Evolutionary conservation across 2,113 vertebrate species (phyloP), one percentile per base, ranked within the genome.

Genomic region (Zosterops hypoxanthus): DNA sequence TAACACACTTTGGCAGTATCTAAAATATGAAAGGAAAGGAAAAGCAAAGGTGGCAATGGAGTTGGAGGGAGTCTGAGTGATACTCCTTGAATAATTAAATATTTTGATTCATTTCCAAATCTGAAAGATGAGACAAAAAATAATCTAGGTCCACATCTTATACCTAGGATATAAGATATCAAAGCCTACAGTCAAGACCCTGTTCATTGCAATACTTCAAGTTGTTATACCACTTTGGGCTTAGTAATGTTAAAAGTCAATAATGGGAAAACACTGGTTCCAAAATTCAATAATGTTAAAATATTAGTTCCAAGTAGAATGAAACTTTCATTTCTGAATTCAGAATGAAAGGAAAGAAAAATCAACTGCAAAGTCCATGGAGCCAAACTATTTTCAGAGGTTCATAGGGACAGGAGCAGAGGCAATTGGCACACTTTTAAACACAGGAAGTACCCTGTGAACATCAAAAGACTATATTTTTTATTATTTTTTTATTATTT

Each of bases 101-200:
- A 78, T 36, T 87, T 91, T 93, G 2, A 34, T 90, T 93, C 2
- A 55, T 33, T 90, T 82, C 4, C 16, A 46, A 82, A 83, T 11
- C 15, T 64, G 41, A 70, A 89, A 81, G 9, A 44, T 22, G 6
- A 29, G 14, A 23, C 3, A 39, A 33, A 88, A 92, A 46, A 36
- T 39, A 31, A 41, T 63, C 14, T 73, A 61, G 13, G 7, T 61
- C 28, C 8, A 14, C 12, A 17, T 65, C 26, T 56, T 71, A 47
- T 9, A 36, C 2, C 7, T n/a, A 39, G 3, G 3, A 29, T 52
- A 4, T 23, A 44, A 71, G 25, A 31, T 4, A 79, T 2, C 29
- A 64, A 94, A 92, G 39, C 4, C 9, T 57, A 13, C 9, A 12
- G 7, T 14, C 0, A 0, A 82, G 19, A 11, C 8, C 2, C 8